Conservation (phyloP, 2,888 invertebrate species). For the Trypoxylon attenuatum region DNA sequence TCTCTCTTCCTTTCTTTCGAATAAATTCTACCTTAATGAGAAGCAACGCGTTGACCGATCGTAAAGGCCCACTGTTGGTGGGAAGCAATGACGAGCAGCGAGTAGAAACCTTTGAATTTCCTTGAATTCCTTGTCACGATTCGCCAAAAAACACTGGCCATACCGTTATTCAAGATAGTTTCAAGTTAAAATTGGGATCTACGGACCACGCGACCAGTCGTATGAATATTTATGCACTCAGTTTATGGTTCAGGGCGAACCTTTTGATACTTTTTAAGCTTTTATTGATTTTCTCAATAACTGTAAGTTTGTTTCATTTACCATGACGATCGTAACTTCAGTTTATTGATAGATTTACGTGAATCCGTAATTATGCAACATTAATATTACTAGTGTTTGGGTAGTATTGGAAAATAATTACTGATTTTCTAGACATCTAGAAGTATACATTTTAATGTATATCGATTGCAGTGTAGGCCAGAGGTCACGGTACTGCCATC, state of each 20-base stretch:
- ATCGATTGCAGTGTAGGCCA: too few species aligned
- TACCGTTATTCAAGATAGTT: conserved; percentile 25
- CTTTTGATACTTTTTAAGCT: not conserved
- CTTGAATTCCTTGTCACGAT: conserved; percentile 24
- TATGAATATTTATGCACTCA: conserved; percentile 21
- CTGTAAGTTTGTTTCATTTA: too few species aligned
- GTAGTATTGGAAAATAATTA: too few species aligned
- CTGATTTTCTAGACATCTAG: too few species aligned
- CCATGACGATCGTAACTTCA: too few species aligned
- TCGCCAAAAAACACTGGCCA: conserved; percentile 23
- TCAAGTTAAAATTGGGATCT: conserved; percentile 19
- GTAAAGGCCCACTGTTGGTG: conserved; percentile 25
- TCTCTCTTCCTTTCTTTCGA: not conserved
- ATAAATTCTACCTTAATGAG: conserved; percentile 44
- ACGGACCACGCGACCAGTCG: not conserved
- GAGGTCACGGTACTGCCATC: too few species aligned
- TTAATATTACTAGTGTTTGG: too few species aligned
- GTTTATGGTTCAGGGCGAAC: not conserved
- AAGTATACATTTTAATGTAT: too few species aligned
- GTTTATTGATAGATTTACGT: too few species aligned
- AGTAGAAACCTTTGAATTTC: conserved; percentile 23
- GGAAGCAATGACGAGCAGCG: conserved; percentile 19
- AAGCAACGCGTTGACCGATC: conserved; percentile 39
- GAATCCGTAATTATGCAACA: too few species aligned
- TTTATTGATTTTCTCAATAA: not conserved